phyloP scores from a whole-genome alignment of 2,888 invertebrate species.

The Dyspetes luteomarginatus region DNA sequence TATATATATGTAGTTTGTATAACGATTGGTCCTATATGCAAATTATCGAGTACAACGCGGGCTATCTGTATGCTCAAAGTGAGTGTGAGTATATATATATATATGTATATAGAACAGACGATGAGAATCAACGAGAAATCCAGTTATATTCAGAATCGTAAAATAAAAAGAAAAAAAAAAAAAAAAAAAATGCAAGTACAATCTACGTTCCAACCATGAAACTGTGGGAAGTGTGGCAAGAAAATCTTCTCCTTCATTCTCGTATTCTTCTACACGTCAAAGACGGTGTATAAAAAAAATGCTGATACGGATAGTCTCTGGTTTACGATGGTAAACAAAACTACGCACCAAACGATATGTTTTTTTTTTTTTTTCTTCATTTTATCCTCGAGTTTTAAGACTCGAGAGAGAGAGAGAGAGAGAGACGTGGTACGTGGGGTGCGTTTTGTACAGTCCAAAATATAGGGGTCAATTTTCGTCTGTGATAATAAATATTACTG shows the following conservation, averaged over 20 bases:
- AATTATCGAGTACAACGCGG: constrained; percentile 42
- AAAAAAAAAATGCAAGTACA: constrained; percentile 18
- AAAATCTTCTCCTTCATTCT: constrained; percentile 3
- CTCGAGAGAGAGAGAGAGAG: too few species aligned
- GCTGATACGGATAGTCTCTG: background rate
- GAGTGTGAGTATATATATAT: background rate
- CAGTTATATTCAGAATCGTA: constrained; percentile 39
- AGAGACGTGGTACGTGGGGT: too few species aligned
- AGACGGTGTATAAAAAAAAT: constrained; percentile 2
- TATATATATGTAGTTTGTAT: constrained; percentile 3
- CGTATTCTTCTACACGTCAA: background rate
- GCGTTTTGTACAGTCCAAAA: too few species aligned
- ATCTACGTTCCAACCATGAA: constrained; percentile 30
- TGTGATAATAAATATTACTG: too few species aligned
- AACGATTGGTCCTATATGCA: constrained; percentile 45
- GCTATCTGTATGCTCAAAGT: constrained; percentile 5
- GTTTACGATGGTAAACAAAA: too few species aligned
- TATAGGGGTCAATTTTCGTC: too few species aligned
- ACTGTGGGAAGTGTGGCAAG: constrained; percentile 51
- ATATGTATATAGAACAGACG: constrained; percentile 20
- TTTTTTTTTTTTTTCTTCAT: background rate
- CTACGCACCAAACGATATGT: too few species aligned
- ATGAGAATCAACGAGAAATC: constrained; percentile 52
- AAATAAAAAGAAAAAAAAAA: background rate
- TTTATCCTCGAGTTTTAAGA: too few species aligned